These are phyloP conservation scores for Cyclopterus lumpus DNA, from an alignment of 2,797 vertebrate species.

Conservation along the genomic window DNA sequence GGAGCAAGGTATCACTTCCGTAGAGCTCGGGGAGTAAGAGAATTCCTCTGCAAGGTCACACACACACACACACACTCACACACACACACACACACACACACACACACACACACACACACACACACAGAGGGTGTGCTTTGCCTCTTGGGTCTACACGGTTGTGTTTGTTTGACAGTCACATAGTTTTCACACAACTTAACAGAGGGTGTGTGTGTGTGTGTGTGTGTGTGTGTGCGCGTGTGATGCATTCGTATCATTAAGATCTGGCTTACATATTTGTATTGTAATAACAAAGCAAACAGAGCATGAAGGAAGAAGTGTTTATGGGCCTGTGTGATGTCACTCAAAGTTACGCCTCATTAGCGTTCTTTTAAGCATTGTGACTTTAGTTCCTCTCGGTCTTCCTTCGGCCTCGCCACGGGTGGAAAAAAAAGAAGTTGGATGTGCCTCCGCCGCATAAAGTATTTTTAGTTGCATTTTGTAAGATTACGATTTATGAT, in stretches of 20 bases:
- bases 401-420: neutral
- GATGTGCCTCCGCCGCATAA: neutral
- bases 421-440: slow-evolving; percentile 27
- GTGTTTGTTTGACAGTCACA: slow-evolving; percentile 15
- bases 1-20: slow-evolving; percentile 47
- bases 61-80: neutral
- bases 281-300: neutral
- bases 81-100: slow-evolving; percentile 16
- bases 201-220: neutral
- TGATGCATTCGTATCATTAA: neutral
- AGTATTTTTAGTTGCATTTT: neutral
- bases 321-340: neutral
- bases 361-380: neutral
- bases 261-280: neutral
- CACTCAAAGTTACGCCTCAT: neutral
- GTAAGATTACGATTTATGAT: neutral
- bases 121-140: slow-evolving; percentile 1
- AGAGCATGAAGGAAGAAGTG: neutral
- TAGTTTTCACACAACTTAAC: neutral
- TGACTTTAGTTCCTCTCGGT: slow-evolving; percentile 18
- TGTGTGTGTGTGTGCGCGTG: neutral
- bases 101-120: neutral
- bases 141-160: neutral
- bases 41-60: slow-evolving; percentile 59
- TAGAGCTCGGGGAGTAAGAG: slow-evolving; percentile 45